These are phyloP conservation scores for Eumeta japonica DNA, from an alignment of 1,140 invertebrate genomes.

Conservation along the genomic window DNA sequence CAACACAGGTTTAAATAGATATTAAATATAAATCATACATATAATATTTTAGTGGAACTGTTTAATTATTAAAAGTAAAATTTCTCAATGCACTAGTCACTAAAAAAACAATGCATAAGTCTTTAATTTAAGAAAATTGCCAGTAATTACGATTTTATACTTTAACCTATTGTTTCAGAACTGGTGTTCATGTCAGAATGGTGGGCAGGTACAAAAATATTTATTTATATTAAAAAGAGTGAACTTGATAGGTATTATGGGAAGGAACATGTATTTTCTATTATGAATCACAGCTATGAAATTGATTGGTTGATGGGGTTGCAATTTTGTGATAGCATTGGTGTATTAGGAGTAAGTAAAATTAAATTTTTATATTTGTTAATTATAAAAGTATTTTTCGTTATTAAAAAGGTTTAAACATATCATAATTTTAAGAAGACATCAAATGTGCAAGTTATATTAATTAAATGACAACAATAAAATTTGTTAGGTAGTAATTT, in stretches of 20 bases:
- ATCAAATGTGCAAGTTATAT: no score
- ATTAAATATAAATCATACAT: constrained; percentile 10
- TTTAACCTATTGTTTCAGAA: constrained; percentile 62
- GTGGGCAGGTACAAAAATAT: constrained; percentile 80
- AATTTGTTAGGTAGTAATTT: no score
- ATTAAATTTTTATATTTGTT: constrained; percentile 2
- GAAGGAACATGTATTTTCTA: constrained; percentile 82
- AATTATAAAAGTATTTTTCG: no score
- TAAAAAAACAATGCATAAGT: no score
- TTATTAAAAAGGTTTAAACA: no score
- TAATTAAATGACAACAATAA: no score
- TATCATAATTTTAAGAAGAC: no score
- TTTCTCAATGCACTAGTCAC: no score
- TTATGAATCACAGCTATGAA: constrained; percentile 96
- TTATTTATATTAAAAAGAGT: constrained; percentile 75
- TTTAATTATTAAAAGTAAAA: neutral
- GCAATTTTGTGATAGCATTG: constrained; percentile 77
- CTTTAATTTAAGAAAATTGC: no score
- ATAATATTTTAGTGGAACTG: neutral
- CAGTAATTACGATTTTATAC: constrained; percentile 4
- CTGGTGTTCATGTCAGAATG: constrained; percentile 89
- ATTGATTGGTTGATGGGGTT: constrained; percentile 92
- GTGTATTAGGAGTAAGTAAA: constrained; percentile 73
- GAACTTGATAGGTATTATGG: constrained; percentile 79
- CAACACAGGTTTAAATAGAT: constrained; percentile 7